A percentile compares a stretch with the other conserved stretches of the same genome.
These are phyloP conservation scores for Pipa parva DNA, from an alignment of 2,113 vertebrate species.

Conservation along the genomic window DNA sequence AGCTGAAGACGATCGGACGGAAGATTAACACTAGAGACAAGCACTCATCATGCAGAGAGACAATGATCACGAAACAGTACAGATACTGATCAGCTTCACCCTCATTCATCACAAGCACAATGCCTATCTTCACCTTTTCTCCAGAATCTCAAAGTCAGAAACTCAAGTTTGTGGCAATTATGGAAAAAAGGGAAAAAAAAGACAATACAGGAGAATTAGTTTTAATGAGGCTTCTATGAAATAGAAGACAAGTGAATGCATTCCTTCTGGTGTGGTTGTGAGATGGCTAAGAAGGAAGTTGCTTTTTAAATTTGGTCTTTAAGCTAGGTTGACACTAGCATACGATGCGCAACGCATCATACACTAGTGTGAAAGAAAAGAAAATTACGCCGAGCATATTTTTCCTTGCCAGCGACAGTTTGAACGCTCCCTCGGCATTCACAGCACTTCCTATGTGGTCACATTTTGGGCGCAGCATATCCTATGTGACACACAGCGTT, in stretches of 20 bases:
- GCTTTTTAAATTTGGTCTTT: too few relatives aligned
- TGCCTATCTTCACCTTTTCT: conserved; percentile 3
- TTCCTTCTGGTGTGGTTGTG: neutral
- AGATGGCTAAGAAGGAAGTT: too few relatives aligned
- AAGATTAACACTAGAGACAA: neutral
- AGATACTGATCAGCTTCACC: neutral
- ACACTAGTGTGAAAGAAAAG: too few relatives aligned
- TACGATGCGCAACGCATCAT: too few relatives aligned
- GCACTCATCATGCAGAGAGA: neutral
- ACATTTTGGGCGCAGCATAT: too few relatives aligned
- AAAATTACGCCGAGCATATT: too few relatives aligned
- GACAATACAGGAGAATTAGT: neutral
- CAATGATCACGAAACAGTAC: neutral
- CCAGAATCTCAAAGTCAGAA: neutral
- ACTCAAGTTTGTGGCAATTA: conserved; percentile 3
- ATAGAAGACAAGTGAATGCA: neutral
- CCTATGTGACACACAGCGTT: too few relatives aligned
- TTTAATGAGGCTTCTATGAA: neutral
- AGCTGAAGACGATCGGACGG: neutral
- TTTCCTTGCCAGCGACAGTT: too few relatives aligned
- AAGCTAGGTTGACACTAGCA: too few relatives aligned
- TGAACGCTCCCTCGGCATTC: too few relatives aligned
- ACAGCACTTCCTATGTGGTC: too few relatives aligned
- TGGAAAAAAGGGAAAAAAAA: neutral
- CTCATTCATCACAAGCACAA: conserved; percentile 5